Percentiles rank a stretch among this genome's conserved stretches.
These are phyloP conservation scores for Orthonyx spaldingii DNA, from an alignment of 2,113 vertebrate genomes.

Conservation along the genomic window DNA sequence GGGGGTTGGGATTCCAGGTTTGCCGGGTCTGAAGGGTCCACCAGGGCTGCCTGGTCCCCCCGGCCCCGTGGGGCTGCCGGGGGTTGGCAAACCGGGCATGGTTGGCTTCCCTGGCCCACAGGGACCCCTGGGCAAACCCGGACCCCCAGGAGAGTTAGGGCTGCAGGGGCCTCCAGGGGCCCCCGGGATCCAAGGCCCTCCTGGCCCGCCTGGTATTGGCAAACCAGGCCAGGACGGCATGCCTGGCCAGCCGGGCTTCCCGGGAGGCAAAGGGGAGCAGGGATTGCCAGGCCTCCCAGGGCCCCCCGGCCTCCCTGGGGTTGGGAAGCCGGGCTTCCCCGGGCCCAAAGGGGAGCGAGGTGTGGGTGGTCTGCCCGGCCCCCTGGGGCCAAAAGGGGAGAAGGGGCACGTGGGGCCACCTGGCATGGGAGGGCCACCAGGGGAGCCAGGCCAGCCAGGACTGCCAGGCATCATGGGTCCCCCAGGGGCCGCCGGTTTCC, in stretches of 20 bases:
- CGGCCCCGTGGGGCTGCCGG: conserved; percentile 86
- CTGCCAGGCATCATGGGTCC: conserved; percentile 85
- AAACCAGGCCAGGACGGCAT: conserved; percentile 87
- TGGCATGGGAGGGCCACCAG: conserved; percentile 81
- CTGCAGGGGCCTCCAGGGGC: conserved; percentile 78
- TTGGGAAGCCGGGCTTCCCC: conserved; percentile 88
- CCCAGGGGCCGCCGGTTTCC: conserved; percentile 83
- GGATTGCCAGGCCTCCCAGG: conserved; percentile 86
- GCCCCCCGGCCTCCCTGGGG: conserved; percentile 82
- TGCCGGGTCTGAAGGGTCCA: conserved; percentile 88
- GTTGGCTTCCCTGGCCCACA: conserved; percentile 87
- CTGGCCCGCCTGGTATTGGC: conserved; percentile 85
- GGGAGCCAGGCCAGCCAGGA: conserved; percentile 84
- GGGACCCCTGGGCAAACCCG: conserved; percentile 84
- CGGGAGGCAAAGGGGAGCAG: conserved; percentile 88
- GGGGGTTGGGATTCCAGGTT: conserved; percentile 85
- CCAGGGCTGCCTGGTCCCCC: conserved; percentile 83
- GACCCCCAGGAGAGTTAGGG: conserved; percentile 82
- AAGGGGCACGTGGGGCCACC: conserved; percentile 83
- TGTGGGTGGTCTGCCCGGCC: conserved; percentile 79
- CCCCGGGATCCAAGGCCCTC: conserved; percentile 84
- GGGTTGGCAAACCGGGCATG: conserved; percentile 87
- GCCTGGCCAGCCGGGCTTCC: conserved; percentile 87
- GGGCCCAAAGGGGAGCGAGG: conserved; percentile 90
- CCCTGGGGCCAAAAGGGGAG: conserved; percentile 84